Evolutionary conservation across 2,113 vertebrate species (phyloP).

Genomic region (Gracilinanus agilis): DNA sequence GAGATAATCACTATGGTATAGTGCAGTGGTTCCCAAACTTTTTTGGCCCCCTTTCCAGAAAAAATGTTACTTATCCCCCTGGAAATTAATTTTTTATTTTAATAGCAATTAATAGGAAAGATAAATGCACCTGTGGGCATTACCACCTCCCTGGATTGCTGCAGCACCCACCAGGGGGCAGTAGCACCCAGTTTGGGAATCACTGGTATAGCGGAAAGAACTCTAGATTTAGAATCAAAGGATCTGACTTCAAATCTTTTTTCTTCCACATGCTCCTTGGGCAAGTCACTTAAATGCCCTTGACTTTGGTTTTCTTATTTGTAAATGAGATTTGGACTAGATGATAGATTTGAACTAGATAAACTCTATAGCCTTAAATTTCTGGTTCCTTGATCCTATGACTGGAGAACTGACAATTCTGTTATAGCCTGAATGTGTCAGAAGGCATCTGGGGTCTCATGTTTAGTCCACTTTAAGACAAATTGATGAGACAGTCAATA

Average conservation of each 20-base stretch:
- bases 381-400: not conserved
- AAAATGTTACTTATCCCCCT: too few relatives aligned
- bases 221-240: not conserved
- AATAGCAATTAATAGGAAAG: too few relatives aligned
- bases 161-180: too few relatives aligned
- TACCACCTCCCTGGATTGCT: too few relatives aligned
- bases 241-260: not conserved
- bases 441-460: not conserved
- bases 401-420: not conserved
- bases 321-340: not conserved
- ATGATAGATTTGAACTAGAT: not conserved
- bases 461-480: not conserved
- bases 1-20: not conserved
- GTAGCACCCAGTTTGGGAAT: too few relatives aligned
- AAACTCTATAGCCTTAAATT: not conserved
- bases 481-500: not conserved
- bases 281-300: not conserved
- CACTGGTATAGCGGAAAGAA: not conserved
- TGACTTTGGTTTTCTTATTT: not conserved
- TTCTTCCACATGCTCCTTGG: not conserved
- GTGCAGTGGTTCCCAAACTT: too few relatives aligned
- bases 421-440: not conserved
- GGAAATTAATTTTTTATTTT: too few relatives aligned
- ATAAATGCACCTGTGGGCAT: too few relatives aligned
- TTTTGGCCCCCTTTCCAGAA: too few relatives aligned